Base-by-base conservation (phyloP, 1,140 invertebrate genomes). In the Steinernema khuongi region DNA sequence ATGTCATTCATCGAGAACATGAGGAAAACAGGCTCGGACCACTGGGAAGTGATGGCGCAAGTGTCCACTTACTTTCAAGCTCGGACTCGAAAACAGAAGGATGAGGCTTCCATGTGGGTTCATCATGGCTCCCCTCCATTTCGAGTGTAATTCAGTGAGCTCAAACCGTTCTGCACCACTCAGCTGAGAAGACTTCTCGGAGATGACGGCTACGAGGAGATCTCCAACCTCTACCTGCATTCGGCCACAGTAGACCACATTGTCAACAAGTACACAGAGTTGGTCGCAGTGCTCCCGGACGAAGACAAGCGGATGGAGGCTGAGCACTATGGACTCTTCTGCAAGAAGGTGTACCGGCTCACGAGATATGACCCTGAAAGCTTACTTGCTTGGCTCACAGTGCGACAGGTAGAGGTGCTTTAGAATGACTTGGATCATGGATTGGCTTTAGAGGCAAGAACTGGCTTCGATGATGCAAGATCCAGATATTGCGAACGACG, bases 271-370 rank as follows among this genome's bases (percentile, higher is more conserved):
- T 60, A n/a, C 50, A 60, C 7, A 2, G 50, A 60, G 50, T 4
- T 60, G 14, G 50, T 60, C 11, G 50, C 50, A 14, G 50, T 26
- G 4, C 50, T 60, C 11, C 19, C 50, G 4, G 50, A 60, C 50
- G 50, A 60, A 22, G 50, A 60, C 22, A 60, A 60, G 19, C 50
- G 50, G 14, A 60, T 60, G 50, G 50, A 60, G 26, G 50, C 50
- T 26, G 50, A 60, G 50, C 50, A 60, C 22, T 60, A 60, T 22
- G 50, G 50, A 14, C 50, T 60, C 50, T 60, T 60, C 26, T 60
- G 50, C 50, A 60, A 60, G 22, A 60, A 60, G 50, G 50, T 60
- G 14, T 60, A n/a, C 19, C 11, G 50, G 7, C 19, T 60, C 14
- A 60, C 50, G 11, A 60, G 50, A 22, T 60, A 60, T 22, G 50